A percentile compares a stretch with the other conserved stretches of the same genome.
Conservation (phyloP, 23 tunicate genomes). For the Diplosoma virens region DNA sequence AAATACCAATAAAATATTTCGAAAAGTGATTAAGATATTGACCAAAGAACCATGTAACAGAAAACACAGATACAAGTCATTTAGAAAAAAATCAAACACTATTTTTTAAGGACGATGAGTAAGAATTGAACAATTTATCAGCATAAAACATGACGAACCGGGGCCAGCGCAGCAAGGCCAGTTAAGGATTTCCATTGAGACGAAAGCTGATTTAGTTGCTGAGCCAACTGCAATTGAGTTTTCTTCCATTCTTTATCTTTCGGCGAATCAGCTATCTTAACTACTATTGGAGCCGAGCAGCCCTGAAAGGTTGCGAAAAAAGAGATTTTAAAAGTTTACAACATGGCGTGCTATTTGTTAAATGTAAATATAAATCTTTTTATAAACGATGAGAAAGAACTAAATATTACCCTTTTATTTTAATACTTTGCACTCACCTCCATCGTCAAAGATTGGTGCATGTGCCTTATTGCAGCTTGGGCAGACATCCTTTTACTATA, state of each 20-base stretch:
- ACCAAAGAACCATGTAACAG: no score
- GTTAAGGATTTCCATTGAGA: constrained; percentile 79
- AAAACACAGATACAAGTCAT: no score
- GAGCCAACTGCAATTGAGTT: constrained; percentile 64
- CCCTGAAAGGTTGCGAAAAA: constrained; percentile 68
- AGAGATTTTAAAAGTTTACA: no score
- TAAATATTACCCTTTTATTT: no score
- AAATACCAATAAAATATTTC: no score
- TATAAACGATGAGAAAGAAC: no score
- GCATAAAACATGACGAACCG: constrained; percentile 21
- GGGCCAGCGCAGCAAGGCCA: constrained; percentile 70
- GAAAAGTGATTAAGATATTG: no score
- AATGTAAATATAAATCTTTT: no score
- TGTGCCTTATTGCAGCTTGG: constrained; percentile 76
- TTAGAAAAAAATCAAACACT: no score
- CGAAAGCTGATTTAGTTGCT: constrained; percentile 64
- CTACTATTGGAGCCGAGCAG: constrained; percentile 91
- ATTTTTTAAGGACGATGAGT: no score
- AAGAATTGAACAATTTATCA: not conserved
- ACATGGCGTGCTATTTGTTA: no score
- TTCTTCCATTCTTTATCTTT: constrained; percentile 89
- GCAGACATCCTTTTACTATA: constrained; percentile 58
- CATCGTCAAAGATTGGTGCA: constrained; percentile 95
- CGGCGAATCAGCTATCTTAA: constrained; percentile 90
- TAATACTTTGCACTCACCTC: constrained; percentile 55